A percentile compares a stretch with the other conserved stretches of the same genome.
Evolutionary conservation across 2,888 invertebrate species (phyloP).

Genomic region (Actias luna): DNA sequence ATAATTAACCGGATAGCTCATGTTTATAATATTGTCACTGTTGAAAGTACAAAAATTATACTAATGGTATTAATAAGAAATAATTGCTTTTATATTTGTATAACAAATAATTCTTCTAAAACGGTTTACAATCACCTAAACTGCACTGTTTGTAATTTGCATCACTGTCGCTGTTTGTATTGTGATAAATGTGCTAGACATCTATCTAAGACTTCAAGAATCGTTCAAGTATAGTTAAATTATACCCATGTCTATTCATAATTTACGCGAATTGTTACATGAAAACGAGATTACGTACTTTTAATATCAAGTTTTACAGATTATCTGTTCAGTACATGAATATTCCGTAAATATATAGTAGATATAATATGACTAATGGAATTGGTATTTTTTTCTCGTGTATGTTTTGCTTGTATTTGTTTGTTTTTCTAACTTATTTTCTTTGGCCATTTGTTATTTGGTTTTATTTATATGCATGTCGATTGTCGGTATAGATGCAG

Average conservation of each 20-base stretch:
- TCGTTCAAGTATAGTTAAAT: background rate
- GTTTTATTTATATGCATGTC: slow-evolving; percentile 61
- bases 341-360: slow-evolving; percentile 21
- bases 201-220: background rate
- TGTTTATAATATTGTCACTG: slow-evolving; percentile 12
- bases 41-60: slow-evolving; percentile 37
- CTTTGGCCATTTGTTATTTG: slow-evolving; percentile 62
- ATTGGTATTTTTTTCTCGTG: slow-evolving; percentile 50
- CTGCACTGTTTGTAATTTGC: background rate
- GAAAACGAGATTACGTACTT: background rate
- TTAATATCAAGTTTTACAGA: background rate
- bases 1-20: slow-evolving; percentile 1
- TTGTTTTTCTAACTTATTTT: slow-evolving; percentile 70
- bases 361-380: slow-evolving; percentile 25
- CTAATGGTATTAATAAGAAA: slow-evolving; percentile 30
- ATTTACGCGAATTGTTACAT: background rate
- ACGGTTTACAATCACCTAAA: background rate
- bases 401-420: slow-evolving; percentile 65
- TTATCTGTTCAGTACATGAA: slow-evolving; percentile 11
- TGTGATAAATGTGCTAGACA: background rate
- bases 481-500: slow-evolving; percentile 51
- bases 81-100: slow-evolving; percentile 10
- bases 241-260: background rate
- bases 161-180: background rate
- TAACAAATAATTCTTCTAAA: slow-evolving; percentile 8